These are phyloP conservation scores for Mastomys coucha DNA, from an alignment of 2,113 vertebrate genomes.

Conservation along the genomic window DNA sequence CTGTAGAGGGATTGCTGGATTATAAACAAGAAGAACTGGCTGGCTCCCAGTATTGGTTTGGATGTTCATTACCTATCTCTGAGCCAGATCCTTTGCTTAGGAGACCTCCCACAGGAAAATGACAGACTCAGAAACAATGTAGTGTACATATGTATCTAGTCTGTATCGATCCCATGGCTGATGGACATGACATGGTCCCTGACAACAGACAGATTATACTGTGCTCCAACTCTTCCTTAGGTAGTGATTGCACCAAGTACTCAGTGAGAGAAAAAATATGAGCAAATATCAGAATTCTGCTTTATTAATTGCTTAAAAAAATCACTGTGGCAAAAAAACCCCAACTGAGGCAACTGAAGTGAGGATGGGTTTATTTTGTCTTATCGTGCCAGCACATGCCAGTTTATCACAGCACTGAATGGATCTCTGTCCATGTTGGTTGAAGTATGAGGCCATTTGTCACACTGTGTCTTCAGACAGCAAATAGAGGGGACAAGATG, in stretches of 20 bases:
- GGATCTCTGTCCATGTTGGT: not conserved
- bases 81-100: not conserved
- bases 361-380: not conserved
- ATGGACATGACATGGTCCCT: too few species aligned
- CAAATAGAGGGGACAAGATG: not conserved
- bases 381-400: not conserved
- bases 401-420: not conserved
- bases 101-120: not conserved
- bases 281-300: not conserved
- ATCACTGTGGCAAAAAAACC: not conserved
- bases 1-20: not conserved
- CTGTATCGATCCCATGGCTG: not conserved
- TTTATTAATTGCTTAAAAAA: not conserved
- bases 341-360: not conserved
- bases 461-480: not conserved
- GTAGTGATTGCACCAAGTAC: not conserved
- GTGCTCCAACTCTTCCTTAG: not conserved
- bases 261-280: not conserved
- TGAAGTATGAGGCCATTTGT: not conserved
- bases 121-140: not conserved
- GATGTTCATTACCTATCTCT: not conserved
- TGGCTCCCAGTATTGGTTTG: not conserved
- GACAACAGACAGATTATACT: not conserved
- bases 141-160: not conserved
- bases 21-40: not conserved